Base-by-base conservation (phyloP, 2,888 invertebrate genomes). In the Liodrosophila aerea region DNA sequence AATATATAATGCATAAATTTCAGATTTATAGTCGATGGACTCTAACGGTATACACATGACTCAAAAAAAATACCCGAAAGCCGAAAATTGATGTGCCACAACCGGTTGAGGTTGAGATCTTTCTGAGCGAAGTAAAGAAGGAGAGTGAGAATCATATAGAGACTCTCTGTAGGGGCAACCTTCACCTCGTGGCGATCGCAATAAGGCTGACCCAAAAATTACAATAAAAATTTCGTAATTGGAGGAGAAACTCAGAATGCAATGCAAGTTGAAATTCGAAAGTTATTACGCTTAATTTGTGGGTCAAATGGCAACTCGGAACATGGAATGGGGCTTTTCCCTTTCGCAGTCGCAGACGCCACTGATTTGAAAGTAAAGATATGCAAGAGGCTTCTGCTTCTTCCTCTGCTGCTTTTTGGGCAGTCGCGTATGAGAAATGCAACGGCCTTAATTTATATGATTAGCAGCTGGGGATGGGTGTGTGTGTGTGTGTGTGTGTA, bases 231-330 rank as follows among this genome's bases (percentile, higher is more conserved):
- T 70, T 29, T 61, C 57, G 65, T 61, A 70, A 70, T 70, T 70
- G 70, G 44, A 43, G 54, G 70, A 61, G 69, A 70, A 68, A 68
- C 52, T 12, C 64, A 64, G 70, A 54, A 65, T 58, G 53, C 54
- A 65, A 59, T 59, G 54, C 46, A 69, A 52, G 50, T 41, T 54
- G 57, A 83, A 83, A 77, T 80, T 83, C 77, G 81, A 82, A 82
- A 82, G 81, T 84, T 82, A 82, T 82, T 82, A 81, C 81, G 73
- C 62, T 81, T 84, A 76, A 82, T 82, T 84, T 82, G 70, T 84
- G 73, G 81, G 84, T 82, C 81, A 81, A 82, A 83, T 74, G 77
- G 62, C 70, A 69, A 54, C 37, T 45, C 12, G 46, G 29, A 34
- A 31, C 1, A 8, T 1, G 43, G 15, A 15, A n/a, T 11, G 34